phyloP scores from a whole-genome alignment of 2,888 invertebrate genomes.

The Mactromeris polynyma region DNA sequence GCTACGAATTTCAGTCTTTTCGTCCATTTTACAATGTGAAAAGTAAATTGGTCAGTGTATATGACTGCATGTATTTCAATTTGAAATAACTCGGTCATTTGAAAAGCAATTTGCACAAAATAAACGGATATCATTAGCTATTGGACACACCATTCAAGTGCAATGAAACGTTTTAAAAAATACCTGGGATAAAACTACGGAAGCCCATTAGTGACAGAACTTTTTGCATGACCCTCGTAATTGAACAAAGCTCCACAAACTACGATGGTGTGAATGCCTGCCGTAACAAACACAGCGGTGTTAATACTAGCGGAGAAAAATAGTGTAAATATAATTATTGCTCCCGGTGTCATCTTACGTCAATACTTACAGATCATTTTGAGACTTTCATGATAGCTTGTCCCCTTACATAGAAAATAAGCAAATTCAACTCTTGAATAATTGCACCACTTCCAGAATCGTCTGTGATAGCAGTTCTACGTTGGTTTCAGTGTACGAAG shows the following conservation, averaged over 20 bases:
- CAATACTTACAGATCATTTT: neutral
- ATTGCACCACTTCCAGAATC: neutral
- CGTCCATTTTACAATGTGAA: too few relatives aligned
- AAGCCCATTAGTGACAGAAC: too few relatives aligned
- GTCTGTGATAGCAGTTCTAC: neutral
- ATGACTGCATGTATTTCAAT: too few relatives aligned
- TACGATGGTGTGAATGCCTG: neutral
- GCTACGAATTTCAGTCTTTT: too few relatives aligned
- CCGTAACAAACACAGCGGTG: neutral
- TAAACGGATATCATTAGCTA: too few relatives aligned
- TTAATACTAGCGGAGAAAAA: neutral
- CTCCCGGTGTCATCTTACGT: neutral
- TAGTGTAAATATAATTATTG: conserved; percentile 1
- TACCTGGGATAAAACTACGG: too few relatives aligned
- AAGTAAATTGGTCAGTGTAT: too few relatives aligned
- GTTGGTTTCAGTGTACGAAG: neutral
- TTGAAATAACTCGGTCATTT: too few relatives aligned
- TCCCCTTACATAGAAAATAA: neutral
- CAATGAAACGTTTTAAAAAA: too few relatives aligned
- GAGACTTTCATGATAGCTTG: neutral
- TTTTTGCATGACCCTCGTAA: too few relatives aligned
- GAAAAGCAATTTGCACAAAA: too few relatives aligned
- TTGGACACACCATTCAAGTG: too few relatives aligned
- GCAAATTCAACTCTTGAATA: neutral
- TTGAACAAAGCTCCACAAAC: neutral